Evolutionary conservation across 37 sponge, comb jelly and placozoan genomes (phyloP), one percentile per base, ranked within the genome.

Genomic region (Mnemiopsis leidyi): DNA sequence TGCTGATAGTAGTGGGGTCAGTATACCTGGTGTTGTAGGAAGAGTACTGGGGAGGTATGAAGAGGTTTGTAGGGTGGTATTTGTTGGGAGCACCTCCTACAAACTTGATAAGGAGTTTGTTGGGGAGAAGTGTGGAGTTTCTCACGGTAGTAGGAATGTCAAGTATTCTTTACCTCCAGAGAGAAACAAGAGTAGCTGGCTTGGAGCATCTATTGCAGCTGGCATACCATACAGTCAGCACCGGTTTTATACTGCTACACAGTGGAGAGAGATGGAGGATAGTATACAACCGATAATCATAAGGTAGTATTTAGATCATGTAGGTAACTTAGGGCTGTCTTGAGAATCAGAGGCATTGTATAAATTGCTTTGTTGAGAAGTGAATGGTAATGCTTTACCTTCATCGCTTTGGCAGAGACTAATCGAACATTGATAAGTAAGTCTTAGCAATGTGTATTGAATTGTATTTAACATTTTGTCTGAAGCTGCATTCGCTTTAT

Each of bases 121-220:
- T 21, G 24, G 2, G 3, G 73, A 69, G 1, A 9, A 34, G 3
- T 34, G 36, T 16, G 32, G 26, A 31, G 34, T 32, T 31, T 5
- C 36, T 3, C 0, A 13, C 32, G 3, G 33, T 32, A 77, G 32
- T 0, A 2, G 32, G 2, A 0, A 28, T 28, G 18, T 77, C 1
- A 32, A 28, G 18, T 77, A 31, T 34, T 3, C 16, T 32, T 36
- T 77, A 34, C 32, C 79, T 33, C 79, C 79, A 13, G 79, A 77
- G 32, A 33, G 79, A 36, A 77, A 77, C 32, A 77, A 77, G 79
- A 77, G 79, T 77, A 13, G 36, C 35, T 77, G 79, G 79, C 35
- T 77, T 31, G 79, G 79, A 77, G 79, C 34, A 1, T 77, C 79
- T 36, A 77, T 77, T 9, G 32, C 32, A 16, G 32, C 35, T 3